These are phyloP conservation scores for Orientallactaga bullata DNA, from an alignment of 2,113 vertebrate species.

Conservation along the genomic window DNA sequence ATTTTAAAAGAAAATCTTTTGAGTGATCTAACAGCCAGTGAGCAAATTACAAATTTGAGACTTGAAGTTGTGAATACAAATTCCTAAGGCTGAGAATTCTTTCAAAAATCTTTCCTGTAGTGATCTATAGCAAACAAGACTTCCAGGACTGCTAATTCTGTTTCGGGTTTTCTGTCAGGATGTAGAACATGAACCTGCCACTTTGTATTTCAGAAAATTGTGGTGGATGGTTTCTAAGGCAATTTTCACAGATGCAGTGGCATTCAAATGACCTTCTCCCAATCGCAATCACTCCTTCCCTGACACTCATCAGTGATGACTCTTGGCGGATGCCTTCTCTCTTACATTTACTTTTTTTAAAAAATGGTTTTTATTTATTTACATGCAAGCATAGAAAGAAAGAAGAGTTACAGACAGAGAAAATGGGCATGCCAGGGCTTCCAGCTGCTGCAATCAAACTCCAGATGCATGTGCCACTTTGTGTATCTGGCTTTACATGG, in stretches of 20 bases:
- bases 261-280: neutral
- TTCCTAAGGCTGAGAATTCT: neutral
- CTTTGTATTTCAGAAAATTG: conserved; percentile 4
- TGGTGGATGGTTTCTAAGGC: neutral
- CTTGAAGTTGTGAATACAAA: conserved; percentile 20
- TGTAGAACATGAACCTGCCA: neutral
- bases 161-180: conserved; percentile 25
- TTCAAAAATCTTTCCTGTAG: conserved; percentile 16
- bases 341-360: neutral
- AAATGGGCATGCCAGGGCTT: too few species aligned
- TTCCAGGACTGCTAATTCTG: neutral
- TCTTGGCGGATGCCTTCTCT: neutral
- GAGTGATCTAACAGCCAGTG: neutral
- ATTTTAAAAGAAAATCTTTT: neutral
- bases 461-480: too few species aligned
- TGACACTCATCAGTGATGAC: neutral
- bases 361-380: too few species aligned
- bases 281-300: neutral
- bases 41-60: neutral
- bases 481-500: too few species aligned
- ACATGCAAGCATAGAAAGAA: too few species aligned
- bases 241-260: neutral
- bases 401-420: too few species aligned
- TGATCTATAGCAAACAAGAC: neutral
- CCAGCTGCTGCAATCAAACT: too few species aligned